Evolutionary conservation across 2,113 vertebrate species (phyloP), one percentile per base, ranked within the genome.

Genomic region (Scalopus aquaticus): DNA sequence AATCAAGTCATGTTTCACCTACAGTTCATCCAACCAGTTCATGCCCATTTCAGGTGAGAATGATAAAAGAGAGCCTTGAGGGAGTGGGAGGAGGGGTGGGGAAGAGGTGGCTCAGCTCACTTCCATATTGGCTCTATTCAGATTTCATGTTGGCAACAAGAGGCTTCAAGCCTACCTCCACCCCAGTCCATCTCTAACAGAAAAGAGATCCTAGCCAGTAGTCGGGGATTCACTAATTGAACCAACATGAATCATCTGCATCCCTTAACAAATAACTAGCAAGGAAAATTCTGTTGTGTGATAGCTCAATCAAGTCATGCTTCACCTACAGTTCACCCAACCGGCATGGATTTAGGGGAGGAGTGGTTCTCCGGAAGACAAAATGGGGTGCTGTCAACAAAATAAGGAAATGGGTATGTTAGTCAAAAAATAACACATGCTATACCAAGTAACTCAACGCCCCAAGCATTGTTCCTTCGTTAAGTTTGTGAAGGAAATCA

Each of bases 401-500:
- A 96, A 78, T 76, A 60, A 88, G 81, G 73, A 92, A 92, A 54
- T 44, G 30, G 24, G 44, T 62, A 62, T 32, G 8, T 37, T 51
- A 49, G n/a, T 44, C 35, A 94, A 90, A 95, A 81, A 82, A n/a
- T 24, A 87, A 79, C 54, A 49, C 60, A 24, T 58, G 30, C 51
- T 26, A 16, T 2, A 30, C 49, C 79, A 94, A 70, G 24, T 76
- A 84, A 87, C 24, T 73, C 58, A 72, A 84, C 87, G 37, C 1
- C 74, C 26, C 69, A 42, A 42, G 67, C 60, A 39, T 26, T 58
- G 67, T 88, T 83, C 37, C 70, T n/a, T 35, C 76, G 64, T 60
- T 88, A 76, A 76, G 44, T 76, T 80, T 90, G 62, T 79, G 9
- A 49, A 96, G 86, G 74, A 89, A 74, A 13, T 85, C 44, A 42